phyloP scores from a whole-genome alignment of 2,113 vertebrate species.

The Prolemur simus region DNA sequence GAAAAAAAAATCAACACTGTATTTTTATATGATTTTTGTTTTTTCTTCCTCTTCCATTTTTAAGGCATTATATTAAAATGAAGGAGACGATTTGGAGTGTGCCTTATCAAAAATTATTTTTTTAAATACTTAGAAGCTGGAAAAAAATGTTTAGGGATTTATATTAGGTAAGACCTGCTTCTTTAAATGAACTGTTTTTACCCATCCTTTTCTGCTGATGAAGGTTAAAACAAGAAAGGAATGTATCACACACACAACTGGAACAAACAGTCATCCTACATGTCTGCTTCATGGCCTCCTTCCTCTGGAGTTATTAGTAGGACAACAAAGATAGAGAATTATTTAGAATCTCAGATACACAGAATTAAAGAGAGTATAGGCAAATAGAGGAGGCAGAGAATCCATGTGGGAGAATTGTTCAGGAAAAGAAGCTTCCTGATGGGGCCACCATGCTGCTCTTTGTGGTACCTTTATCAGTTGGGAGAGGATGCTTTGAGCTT shows the following conservation, averaged over 20 bases:
- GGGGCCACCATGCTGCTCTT: not conserved
- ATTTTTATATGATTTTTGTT: conserved; percentile 42
- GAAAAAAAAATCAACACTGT: not conserved
- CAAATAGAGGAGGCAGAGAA: not conserved
- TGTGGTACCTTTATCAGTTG: not conserved
- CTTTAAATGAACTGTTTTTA: not conserved
- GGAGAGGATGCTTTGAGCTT: not conserved
- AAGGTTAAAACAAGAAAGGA: not conserved
- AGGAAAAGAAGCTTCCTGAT: not conserved
- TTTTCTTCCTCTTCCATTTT: not conserved
- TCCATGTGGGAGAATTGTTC: not conserved
- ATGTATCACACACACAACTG: not conserved
- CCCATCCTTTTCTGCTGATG: not conserved
- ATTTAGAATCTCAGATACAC: not conserved
- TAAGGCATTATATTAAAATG: conserved; percentile 18
- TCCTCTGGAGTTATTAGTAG: not conserved
- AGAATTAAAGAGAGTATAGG: not conserved
- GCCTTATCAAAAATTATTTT: not conserved
- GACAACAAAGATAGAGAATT: not conserved
- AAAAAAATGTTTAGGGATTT: not conserved
- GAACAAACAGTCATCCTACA: not conserved
- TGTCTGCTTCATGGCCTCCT: not conserved
- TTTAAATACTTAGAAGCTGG: conserved; percentile 22
- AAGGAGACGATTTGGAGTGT: not conserved
- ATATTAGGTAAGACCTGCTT: not conserved